Conservation (phyloP, 1,140 invertebrate species). For the Reticulitermes speratus region DNA sequence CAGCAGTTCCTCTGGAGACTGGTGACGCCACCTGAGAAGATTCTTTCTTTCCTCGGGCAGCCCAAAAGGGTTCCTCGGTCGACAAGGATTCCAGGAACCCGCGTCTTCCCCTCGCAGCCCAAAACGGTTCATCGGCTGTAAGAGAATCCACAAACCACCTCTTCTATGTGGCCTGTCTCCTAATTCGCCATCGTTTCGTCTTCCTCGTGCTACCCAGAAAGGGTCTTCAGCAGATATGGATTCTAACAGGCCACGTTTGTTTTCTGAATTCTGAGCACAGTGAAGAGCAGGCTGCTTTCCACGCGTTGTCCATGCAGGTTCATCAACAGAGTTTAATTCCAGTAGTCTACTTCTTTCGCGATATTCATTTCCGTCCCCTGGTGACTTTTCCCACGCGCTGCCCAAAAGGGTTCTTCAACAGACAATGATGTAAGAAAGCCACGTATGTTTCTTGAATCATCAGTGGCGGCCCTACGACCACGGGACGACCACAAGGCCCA, state of each 20-base stretch:
- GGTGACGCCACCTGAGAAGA: not conserved
- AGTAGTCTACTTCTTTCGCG: not conserved
- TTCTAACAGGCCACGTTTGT: not conserved
- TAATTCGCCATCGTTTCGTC: not conserved
- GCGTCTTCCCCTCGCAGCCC: slow-evolving; percentile 25
- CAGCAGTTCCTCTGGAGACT: not conserved
- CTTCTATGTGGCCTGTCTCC: not conserved
- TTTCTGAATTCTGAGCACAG: not conserved
- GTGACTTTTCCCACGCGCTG: not conserved
- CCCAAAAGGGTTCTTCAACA: slow-evolving; percentile 31
- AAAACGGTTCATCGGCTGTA: slow-evolving; percentile 22
- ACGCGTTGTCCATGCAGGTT: not conserved
- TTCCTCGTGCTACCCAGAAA: not conserved
- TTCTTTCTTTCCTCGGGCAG: not conserved
- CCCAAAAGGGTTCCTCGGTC: slow-evolving; percentile 21
- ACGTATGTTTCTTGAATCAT: not conserved
- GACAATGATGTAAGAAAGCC: slow-evolving; percentile 22
- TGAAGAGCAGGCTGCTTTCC: not conserved
- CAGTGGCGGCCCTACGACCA: not conserved
- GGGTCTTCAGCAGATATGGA: not conserved
- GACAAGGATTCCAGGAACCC: slow-evolving; percentile 19
- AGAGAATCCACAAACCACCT: not conserved
- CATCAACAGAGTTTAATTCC: not conserved
- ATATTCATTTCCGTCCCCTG: not conserved
- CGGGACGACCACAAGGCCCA: not conserved